phyloP scores from a whole-genome alignment of 2,888 invertebrate genomes.

The Melipona beecheii region DNA sequence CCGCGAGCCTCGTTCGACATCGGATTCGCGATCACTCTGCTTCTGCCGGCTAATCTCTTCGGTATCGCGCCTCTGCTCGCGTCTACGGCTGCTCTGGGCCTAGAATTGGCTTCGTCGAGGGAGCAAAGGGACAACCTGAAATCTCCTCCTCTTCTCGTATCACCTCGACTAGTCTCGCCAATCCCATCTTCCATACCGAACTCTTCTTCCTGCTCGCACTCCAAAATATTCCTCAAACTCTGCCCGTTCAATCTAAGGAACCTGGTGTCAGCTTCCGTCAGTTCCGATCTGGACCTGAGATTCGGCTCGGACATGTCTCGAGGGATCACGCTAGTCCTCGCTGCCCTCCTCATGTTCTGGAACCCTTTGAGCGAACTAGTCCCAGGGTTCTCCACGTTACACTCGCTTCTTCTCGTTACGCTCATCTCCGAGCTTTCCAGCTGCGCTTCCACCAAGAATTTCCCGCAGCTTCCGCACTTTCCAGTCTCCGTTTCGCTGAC shows the following conservation, averaged over 20 bases:
- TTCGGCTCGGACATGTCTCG: conserved; percentile 81
- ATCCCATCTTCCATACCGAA: conserved; percentile 24
- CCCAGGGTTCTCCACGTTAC: background rate
- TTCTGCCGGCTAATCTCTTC: conserved; percentile 63
- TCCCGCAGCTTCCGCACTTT: conserved; percentile 60
- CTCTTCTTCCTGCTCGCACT: conserved; percentile 74
- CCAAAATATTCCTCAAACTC: conserved; percentile 80
- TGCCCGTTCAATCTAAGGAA: conserved; percentile 73
- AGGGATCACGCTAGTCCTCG: conserved; percentile 19
- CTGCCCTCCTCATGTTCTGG: background rate
- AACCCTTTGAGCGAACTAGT: background rate
- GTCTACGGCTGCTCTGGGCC: background rate
- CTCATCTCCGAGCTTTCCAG: conserved; percentile 31
- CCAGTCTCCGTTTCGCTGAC: conserved; percentile 31
- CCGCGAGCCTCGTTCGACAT: conserved; percentile 66
- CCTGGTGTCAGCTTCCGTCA: conserved; percentile 54
- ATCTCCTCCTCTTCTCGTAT: background rate
- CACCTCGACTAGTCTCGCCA: background rate
- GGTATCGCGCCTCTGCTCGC: conserved; percentile 75
- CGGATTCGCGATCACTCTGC: conserved; percentile 76
- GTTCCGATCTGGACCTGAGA: conserved; percentile 69
- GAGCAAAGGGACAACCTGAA: conserved; percentile 46
- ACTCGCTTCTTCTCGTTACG: conserved; percentile 26
- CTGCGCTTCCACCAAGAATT: conserved; percentile 47
- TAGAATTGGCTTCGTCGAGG: conserved; percentile 44